phyloP scores from a whole-genome alignment of 1,140 invertebrate species.

The Drosophila nigrodunni region DNA sequence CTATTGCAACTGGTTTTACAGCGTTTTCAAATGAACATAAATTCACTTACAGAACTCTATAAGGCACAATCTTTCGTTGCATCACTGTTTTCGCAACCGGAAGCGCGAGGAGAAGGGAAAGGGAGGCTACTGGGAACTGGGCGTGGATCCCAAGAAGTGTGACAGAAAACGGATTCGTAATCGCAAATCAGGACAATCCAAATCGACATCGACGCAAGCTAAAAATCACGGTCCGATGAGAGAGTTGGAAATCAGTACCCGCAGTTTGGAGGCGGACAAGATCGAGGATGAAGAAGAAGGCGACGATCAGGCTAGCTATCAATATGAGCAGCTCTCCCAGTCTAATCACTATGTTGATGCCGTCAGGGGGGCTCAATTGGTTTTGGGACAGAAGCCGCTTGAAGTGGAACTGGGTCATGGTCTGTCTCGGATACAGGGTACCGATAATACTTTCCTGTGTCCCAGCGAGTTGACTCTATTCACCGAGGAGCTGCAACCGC shows the following conservation, averaged over 20 bases:
- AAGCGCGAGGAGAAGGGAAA: slow-evolving; percentile 83
- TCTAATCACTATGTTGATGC: not conserved
- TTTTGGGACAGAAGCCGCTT: not conserved
- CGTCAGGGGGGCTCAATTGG: slow-evolving; percentile 1
- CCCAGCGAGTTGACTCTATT: slow-evolving; percentile 4
- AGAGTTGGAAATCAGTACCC: not conserved
- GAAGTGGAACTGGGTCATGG: slow-evolving; percentile 11
- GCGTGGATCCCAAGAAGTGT: slow-evolving; percentile 77
- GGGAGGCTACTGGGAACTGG: slow-evolving; percentile 83
- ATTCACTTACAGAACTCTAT: slow-evolving; percentile 78
- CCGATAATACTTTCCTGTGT: not conserved
- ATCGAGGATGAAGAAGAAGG: too few relatives aligned
- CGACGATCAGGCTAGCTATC: not conserved
- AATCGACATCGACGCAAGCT: slow-evolving; percentile 16
- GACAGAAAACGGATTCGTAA: slow-evolving; percentile 79
- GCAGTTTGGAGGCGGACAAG: not conserved
- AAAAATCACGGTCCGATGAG: not conserved
- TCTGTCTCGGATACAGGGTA: slow-evolving; percentile 5
- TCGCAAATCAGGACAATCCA: slow-evolving; percentile 57
- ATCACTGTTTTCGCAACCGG: slow-evolving; percentile 81
- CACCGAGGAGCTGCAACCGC: slow-evolving; percentile 38
- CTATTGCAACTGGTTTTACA: too few relatives aligned
- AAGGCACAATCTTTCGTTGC: slow-evolving; percentile 79
- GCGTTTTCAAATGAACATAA: not conserved
- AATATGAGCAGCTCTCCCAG: not conserved